Conservation (phyloP, 2,797 vertebrate species). For the Schizothorax lantsangensis region DNA sequence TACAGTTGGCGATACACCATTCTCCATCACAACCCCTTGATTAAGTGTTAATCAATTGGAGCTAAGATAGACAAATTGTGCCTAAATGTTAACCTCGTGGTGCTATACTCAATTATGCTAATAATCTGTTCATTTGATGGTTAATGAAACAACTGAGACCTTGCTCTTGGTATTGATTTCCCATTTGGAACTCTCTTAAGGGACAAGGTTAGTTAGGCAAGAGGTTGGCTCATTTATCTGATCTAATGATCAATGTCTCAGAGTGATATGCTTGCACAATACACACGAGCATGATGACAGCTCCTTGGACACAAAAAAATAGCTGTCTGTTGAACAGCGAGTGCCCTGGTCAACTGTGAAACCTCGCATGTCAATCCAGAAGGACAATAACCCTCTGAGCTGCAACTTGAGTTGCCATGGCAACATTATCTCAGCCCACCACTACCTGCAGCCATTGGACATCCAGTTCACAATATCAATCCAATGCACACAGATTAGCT, state of each 20-base stretch:
- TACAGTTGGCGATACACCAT: conserved; percentile 37
- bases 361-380: conserved; percentile 50
- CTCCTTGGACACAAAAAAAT: conserved; percentile 21
- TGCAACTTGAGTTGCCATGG: conserved; percentile 78
- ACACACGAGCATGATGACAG: conserved; percentile 12
- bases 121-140: conserved; percentile 72
- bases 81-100: conserved; percentile 47
- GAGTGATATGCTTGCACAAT: conserved; percentile 25
- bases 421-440: conserved; percentile 83
- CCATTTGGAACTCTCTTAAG: conserved; percentile 71
- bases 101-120: conserved; percentile 66
- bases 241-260: conserved; percentile 28
- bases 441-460: conserved; percentile 84
- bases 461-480: conserved; percentile 83
- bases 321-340: conserved; percentile 33
- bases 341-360: conserved; percentile 48
- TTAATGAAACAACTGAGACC: conserved; percentile 70
- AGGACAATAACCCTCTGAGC: conserved; percentile 69
- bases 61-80: conserved; percentile 43
- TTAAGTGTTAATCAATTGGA: conserved; percentile 49
- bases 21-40: conserved; percentile 24
- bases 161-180: conserved; percentile 77
- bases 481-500: conserved; percentile 76
- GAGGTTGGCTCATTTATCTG: conserved; percentile 47
- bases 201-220: conserved; percentile 71